Evolutionary conservation across 2,888 invertebrate species (phyloP), one percentile per base, ranked within the genome.

Genomic region (Prenolepis imparis): DNA sequence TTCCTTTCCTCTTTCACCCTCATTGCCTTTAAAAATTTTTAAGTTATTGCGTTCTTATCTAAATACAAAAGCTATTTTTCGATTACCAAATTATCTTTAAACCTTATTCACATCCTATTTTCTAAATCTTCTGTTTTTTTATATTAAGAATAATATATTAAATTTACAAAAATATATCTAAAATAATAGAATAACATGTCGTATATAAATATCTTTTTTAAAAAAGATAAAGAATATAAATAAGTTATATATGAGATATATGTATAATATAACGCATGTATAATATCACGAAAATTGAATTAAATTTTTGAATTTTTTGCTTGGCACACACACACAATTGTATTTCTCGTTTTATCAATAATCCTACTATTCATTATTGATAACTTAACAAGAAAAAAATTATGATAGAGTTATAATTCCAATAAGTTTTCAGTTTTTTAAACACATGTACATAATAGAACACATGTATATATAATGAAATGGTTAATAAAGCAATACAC

Each of bases 221-320:
- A 3, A 15, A 12, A 12, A 15, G 44, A 44, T 15, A 44, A 15
- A 44, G 15, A 18, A 44, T 44, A 44, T 44, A 15, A 44, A 15
- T 44, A 44, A 15, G 15, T 15, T 44, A 44, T 44, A 44, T 15
- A 36, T n/a, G n/a, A n/a, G n/a, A 36, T 36, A 3, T 36, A 4
- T 15, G n/a, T 28, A 44, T 18, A 67, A 44, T 8, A 48, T 52
- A 36, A 70, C 12, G n/a, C n/a, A n/a, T 52, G 8, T n/a, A n/a
- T 41, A 61, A 18, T 28, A 32, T 59, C 12, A 1, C 5, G 48
- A 52, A 63, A 41, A 61, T 77, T 87, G 88, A 90, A 88, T 88
- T 84, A 85, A 84, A 91, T 89, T 89, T 90, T 90, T 89, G 85
- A 83, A 11, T 80, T 64, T 18, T 59, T 70, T 82, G 70, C 78